Percentiles rank a stretch among this genome's conserved stretches.
Evolutionary conservation across 1,140 invertebrate species (phyloP).

Genomic region (Caenorhabditis latens): DNA sequence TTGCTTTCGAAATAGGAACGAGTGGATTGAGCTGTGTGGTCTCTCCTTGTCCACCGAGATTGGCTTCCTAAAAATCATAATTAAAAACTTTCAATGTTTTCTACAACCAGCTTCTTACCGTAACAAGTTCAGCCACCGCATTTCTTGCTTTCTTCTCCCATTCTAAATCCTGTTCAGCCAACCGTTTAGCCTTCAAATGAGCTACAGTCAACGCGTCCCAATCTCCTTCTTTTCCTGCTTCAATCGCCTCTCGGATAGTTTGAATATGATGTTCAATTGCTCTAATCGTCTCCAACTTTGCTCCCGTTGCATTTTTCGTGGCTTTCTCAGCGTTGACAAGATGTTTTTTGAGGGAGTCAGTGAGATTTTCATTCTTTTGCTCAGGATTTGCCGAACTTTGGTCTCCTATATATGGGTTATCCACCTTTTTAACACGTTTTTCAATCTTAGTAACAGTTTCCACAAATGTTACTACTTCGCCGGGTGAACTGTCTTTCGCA

Average conservation of each 20-base stretch:
- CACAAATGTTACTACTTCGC: not conserved
- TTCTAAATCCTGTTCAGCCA: conserved; percentile 6
- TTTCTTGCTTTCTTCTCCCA: conserved; percentile 40
- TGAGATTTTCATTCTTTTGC: conserved; percentile 27
- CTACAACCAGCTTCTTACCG: not conserved
- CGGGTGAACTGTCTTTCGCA: not conserved
- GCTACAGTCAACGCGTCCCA: conserved; percentile 43
- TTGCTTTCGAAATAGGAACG: conserved; percentile 69
- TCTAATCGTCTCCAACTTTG: conserved; percentile 52
- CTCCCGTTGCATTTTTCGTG: conserved; percentile 3
- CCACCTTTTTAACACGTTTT: not conserved
- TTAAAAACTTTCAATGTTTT: no score
- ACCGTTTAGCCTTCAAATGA: conserved; percentile 15
- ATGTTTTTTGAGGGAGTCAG: conserved; percentile 5
- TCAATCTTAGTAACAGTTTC: not conserved
- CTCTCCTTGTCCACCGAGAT: conserved; percentile 46
- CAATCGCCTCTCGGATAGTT: conserved; percentile 46
- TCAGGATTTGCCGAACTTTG: not conserved
- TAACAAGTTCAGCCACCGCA: conserved; percentile 2
- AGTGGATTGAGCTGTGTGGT: conserved; percentile 62
- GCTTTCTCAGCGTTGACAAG: not conserved
- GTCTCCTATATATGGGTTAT: not conserved
- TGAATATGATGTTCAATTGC: conserved; percentile 56
- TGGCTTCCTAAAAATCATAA: not conserved
- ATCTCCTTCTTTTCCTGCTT: conserved; percentile 42